These are phyloP conservation scores for Phataginus tetradactyla DNA, from an alignment of 2,797 vertebrate species.

Conservation along the genomic window DNA sequence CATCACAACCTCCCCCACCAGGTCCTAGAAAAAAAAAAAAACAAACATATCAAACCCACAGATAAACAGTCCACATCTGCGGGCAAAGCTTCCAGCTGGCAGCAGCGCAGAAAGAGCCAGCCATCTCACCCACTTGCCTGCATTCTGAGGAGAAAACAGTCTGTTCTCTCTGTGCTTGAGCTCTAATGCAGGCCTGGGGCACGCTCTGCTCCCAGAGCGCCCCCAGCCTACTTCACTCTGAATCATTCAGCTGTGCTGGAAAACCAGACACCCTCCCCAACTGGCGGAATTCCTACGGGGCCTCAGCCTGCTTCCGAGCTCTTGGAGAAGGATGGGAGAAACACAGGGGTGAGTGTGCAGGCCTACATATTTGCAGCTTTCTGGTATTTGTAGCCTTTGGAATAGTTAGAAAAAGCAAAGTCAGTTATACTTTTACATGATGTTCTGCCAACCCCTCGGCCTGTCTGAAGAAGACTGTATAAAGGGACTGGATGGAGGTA, in stretches of 20 bases:
- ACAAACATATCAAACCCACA: slow-evolving; percentile 22
- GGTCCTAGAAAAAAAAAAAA: slow-evolving; percentile 40
- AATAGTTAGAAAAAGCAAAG: slow-evolving; percentile 54
- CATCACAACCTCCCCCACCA: not conserved
- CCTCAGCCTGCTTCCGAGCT: not conserved
- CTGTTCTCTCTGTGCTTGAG: not conserved
- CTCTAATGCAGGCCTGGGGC: not conserved
- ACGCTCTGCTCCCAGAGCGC: not conserved
- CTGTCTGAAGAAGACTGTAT: not conserved
- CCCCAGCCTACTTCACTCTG: not conserved
- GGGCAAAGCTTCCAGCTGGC: slow-evolving; percentile 23
- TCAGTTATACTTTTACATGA: not conserved
- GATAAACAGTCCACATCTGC: slow-evolving; percentile 42
- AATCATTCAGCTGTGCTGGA: slow-evolving; percentile 48
- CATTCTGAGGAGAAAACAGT: not conserved
- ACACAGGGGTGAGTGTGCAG: slow-evolving; percentile 11
- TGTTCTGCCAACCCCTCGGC: slow-evolving; percentile 7
- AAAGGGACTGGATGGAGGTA: not conserved
- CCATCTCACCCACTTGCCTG: not conserved
- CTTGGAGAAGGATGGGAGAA: not conserved
- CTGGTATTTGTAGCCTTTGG: slow-evolving; percentile 52
- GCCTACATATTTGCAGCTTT: not conserved
- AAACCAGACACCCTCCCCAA: slow-evolving; percentile 3
- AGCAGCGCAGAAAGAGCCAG: not conserved
- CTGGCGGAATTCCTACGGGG: slow-evolving; percentile 24